Evolutionary conservation across 2,113 vertebrate genomes (phyloP).

Genomic region (Procavia capensis): DNA sequence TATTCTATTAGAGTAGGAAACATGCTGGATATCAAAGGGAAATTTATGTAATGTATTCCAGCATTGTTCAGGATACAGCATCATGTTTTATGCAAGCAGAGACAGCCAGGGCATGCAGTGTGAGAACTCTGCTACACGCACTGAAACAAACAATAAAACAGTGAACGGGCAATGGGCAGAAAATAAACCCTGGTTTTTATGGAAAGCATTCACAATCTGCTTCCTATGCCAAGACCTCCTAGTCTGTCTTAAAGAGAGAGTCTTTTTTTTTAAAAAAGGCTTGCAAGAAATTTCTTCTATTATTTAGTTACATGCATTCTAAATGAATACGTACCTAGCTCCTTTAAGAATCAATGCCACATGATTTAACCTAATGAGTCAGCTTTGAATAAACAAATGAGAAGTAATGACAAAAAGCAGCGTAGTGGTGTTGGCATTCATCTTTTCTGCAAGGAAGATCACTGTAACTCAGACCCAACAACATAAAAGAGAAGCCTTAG

Average conservation of each 20-base stretch:
- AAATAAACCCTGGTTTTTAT: slow-evolving; percentile 81
- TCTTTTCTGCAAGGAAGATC: not conserved
- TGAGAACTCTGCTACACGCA: slow-evolving; percentile 76
- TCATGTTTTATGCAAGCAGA: slow-evolving; percentile 89
- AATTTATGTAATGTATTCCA: slow-evolving; percentile 91
- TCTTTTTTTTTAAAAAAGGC: slow-evolving; percentile 40
- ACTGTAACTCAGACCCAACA: not conserved
- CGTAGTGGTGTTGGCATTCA: not conserved
- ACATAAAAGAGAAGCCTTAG: not conserved
- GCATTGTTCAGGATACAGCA: slow-evolving; percentile 84
- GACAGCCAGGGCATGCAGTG: slow-evolving; percentile 61
- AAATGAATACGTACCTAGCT: not conserved
- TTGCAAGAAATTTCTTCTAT: not conserved
- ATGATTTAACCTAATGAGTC: not conserved
- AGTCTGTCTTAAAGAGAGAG: slow-evolving; percentile 10
- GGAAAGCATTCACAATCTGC: slow-evolving; percentile 42
- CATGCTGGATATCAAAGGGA: slow-evolving; percentile 87
- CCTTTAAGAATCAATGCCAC: not conserved
- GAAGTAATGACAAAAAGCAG: not conserved
- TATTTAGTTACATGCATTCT: slow-evolving; percentile 60
- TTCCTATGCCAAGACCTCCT: slow-evolving; percentile 7
- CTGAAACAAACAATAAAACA: slow-evolving; percentile 84
- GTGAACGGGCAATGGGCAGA: slow-evolving; percentile 71
- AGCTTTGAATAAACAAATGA: slow-evolving; percentile 8
- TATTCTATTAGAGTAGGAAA: slow-evolving; percentile 88